Percentiles rank a stretch among this genome's conserved stretches.
Evolutionary conservation across 35 echinoderm and acorn worm genomes (phyloP).

Genomic region (Diadema setosum): DNA sequence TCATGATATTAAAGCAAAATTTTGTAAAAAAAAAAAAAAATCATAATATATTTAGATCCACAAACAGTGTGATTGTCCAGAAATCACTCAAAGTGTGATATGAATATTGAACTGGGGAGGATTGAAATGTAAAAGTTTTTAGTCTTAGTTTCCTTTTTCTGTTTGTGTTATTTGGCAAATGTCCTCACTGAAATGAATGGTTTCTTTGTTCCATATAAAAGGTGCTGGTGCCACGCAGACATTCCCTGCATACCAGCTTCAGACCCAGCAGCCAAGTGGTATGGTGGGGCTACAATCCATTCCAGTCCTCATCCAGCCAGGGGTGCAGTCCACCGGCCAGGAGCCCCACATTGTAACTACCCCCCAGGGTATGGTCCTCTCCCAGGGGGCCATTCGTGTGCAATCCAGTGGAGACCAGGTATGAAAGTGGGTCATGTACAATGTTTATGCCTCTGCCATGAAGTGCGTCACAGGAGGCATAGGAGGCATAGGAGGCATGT

Average conservation of each 20-base stretch:
- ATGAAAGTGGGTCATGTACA: neutral
- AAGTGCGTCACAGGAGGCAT: neutral
- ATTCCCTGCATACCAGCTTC: slow-evolving; percentile 3
- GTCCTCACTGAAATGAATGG: too few species aligned
- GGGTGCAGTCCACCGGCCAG: neutral
- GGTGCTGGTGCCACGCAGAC: neutral
- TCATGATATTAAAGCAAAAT: too few species aligned
- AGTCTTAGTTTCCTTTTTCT: too few species aligned
- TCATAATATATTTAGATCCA: too few species aligned
- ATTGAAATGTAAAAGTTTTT: too few species aligned
- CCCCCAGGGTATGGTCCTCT: neutral
- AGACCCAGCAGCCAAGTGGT: slow-evolving; percentile 29
- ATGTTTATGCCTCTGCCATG: neutral
- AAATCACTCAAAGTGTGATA: too few species aligned
- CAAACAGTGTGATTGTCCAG: too few species aligned
- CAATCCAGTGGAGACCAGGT: slow-evolving; percentile 21
- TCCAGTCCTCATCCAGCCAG: neutral
- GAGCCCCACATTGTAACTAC: neutral
- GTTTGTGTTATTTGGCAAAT: too few species aligned
- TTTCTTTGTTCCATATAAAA: too few species aligned
- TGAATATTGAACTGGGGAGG: too few species aligned
- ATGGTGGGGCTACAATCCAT: neutral
- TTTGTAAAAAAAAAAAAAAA: too few species aligned
- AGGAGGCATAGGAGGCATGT: too few species aligned
- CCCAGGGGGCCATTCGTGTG: neutral